These are phyloP conservation scores for Nomada ruficornis DNA, from an alignment of 2,888 invertebrate genomes.

Conservation along the genomic window DNA sequence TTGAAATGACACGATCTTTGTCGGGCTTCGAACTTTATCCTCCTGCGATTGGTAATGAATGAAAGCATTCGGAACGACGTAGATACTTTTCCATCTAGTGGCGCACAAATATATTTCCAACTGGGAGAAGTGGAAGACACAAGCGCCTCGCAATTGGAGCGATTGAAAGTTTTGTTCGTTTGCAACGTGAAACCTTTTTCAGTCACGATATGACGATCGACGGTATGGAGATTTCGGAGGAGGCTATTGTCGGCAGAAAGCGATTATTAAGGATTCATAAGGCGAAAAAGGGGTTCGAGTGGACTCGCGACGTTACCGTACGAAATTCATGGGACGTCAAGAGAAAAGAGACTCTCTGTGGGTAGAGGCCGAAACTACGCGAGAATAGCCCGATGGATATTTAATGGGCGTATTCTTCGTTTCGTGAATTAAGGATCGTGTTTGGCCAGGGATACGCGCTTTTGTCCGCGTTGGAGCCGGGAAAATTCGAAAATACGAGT, in stretches of 20 bases:
- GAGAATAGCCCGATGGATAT: conserved; percentile 41
- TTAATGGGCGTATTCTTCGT: conserved; percentile 41
- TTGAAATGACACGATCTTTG: no score
- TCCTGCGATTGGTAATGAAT: no score
- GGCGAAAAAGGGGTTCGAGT: conserved; percentile 19
- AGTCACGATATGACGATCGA: conserved; percentile 4
- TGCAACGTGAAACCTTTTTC: conserved; percentile 20
- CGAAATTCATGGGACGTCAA: conserved; percentile 16
- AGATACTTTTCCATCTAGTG: conserved; percentile 66
- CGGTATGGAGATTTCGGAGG: conserved; percentile 29
- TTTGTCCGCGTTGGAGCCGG: conserved; percentile 1
- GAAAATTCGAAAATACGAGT: conserved; percentile 37
- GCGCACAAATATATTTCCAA: conserved; percentile 52
- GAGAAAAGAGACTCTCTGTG: neutral
- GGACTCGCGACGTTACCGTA: conserved; percentile 1
- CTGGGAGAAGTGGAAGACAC: conserved; percentile 52
- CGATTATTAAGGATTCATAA: conserved; percentile 36
- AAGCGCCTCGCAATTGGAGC: conserved; percentile 63
- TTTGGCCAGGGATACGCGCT: conserved; percentile 19
- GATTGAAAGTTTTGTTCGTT: conserved; percentile 63
- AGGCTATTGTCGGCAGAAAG: neutral
- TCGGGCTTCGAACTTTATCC: no score
- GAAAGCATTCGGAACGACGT: conserved; percentile 63
- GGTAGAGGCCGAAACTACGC: neutral
- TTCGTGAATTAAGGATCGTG: conserved; percentile 39